Evolutionary conservation across 2,888 invertebrate species (phyloP).

Genomic region (Lasioglossum pauxillum): DNA sequence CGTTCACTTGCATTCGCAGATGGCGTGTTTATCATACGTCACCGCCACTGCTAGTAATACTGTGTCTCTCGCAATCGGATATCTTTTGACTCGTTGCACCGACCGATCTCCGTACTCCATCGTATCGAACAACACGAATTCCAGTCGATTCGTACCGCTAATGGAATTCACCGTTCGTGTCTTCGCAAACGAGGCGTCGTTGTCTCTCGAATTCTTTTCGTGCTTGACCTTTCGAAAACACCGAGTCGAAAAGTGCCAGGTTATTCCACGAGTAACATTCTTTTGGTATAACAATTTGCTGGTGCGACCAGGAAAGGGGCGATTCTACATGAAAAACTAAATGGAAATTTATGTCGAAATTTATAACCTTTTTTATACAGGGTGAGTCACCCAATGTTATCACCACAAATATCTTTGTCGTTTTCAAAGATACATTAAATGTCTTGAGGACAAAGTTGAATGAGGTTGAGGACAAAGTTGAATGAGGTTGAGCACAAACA

Average conservation of each 20-base stretch:
- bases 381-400: no score
- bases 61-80: conserved; percentile 15
- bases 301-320: neutral
- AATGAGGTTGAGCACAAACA: no score
- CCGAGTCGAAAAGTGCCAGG: neutral
- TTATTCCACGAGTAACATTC: neutral
- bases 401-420: no score
- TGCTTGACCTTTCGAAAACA: neutral
- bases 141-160: neutral
- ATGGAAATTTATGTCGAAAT: no score
- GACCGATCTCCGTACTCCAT: neutral
- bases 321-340: no score
- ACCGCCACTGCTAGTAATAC: conserved; percentile 15
- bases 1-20: conserved; percentile 24
- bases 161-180: neutral
- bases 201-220: neutral
- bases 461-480: no score
- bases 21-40: conserved; percentile 17
- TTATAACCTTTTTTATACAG: no score
- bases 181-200: neutral
- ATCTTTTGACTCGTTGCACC: neutral
- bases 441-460: no score
- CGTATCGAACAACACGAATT: neutral
- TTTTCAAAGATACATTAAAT: no score
- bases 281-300: neutral